Percentiles rank a stretch among this genome's conserved stretches.
Conservation (phyloP, 1,140 invertebrate species). For the Drosophila lacertosa region DNA sequence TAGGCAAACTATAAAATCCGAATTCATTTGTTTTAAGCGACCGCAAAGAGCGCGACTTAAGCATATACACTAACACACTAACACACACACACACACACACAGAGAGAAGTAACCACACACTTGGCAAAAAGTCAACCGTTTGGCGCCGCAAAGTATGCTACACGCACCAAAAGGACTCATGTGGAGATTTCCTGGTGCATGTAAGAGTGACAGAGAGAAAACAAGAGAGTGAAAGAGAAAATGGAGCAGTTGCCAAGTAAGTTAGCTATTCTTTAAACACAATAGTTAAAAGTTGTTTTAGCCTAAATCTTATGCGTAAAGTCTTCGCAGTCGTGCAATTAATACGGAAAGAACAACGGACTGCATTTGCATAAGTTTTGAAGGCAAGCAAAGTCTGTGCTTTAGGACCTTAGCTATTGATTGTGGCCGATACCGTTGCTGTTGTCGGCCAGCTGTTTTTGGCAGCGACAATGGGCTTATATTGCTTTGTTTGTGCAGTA, state of each 20-base stretch:
- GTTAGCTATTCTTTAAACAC: no score
- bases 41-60: slow-evolving; percentile 22
- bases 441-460: no score
- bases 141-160: slow-evolving; percentile 61
- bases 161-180: slow-evolving; percentile 46
- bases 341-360: no score
- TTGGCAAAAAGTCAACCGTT: slow-evolving; percentile 39
- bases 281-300: no score
- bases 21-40: slow-evolving; percentile 68
- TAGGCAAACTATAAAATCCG: slow-evolving; percentile 65
- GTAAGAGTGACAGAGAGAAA: no score
- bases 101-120: slow-evolving; percentile 30
- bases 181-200: no score
- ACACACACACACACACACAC: slow-evolving; percentile 10
- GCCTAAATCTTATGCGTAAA: no score
- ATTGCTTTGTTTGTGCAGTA: not conserved
- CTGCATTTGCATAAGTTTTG: no score
- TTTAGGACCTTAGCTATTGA: not conserved
- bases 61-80: not conserved
- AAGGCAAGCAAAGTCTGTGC: no score
- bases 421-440: not conserved
- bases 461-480: not conserved
- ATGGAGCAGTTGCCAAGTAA: slow-evolving; percentile 26
- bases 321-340: no score
- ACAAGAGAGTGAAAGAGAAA: not conserved